Evolutionary conservation across 2,113 vertebrate genomes (phyloP).

Genomic region (Burhinus oedicnemus): DNA sequence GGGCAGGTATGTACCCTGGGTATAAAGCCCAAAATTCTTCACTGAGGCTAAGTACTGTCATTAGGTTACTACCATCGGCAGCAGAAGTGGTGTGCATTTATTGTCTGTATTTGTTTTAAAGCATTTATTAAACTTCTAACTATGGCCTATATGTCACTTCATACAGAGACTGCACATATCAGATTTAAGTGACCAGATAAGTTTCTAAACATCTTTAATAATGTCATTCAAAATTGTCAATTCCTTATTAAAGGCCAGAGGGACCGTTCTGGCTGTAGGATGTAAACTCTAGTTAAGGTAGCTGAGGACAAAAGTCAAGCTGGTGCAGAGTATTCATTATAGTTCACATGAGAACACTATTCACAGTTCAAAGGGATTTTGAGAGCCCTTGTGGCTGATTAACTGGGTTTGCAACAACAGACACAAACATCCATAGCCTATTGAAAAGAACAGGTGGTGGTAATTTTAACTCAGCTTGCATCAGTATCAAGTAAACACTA

Average conservation of each 20-base stretch:
- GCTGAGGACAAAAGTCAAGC: neutral
- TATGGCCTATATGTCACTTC: neutral
- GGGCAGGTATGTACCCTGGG: neutral
- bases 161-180: neutral
- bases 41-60: neutral
- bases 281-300: neutral
- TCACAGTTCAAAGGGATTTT: neutral
- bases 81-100: neutral
- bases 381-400: neutral
- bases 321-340: neutral
- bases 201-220: neutral
- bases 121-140: neutral
- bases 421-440: neutral
- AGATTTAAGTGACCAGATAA: neutral
- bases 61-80: neutral
- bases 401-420: neutral
- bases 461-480: neutral
- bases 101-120: neutral
- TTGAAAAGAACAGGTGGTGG: neutral
- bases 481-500: neutral
- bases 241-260: neutral
- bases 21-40: neutral
- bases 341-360: neutral
- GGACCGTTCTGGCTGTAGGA: neutral
- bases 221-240: neutral